Evolutionary conservation across 2,797 vertebrate genomes (phyloP), one percentile per base, ranked within the genome.

Genomic region (Coregonus suidteri): DNA sequence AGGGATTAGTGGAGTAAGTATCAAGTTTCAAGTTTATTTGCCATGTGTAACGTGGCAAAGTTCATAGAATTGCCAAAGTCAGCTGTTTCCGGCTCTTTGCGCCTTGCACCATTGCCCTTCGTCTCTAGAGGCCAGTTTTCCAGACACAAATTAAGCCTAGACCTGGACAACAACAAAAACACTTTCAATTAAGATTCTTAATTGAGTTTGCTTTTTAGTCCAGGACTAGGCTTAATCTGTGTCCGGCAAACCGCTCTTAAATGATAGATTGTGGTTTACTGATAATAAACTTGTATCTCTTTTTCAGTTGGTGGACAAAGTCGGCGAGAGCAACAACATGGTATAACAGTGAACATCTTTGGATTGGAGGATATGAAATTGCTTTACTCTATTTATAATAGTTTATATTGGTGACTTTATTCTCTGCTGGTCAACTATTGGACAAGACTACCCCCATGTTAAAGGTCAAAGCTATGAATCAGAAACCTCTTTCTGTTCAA

Each of bases 301-400:
- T 79, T 87, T 90, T 56, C 95, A 99, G 98, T 97, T 96, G 81
- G 97, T 96, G 94, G 98, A 99, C 94, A 96, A 95, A 95, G 95
- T 90, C 86, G 95, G 96, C 83, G 98, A 99, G 91, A 97, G 97
- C 95, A 98, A 96, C 96, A 98, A 95, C 85, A 99, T 99, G 97
- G 97, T 99, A 94, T 99, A 97, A 95, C 93, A 90, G 77, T 85
- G 78, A 93, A 14, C 88, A 62, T 76, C 59, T 76, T 70, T 81
- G 47, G 16, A 65, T 41, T 37, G 4, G 68, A 77, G 80, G 75
- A 82, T 56, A 56, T 56, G 71, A 68, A 68, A 52, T 88, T 88
- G 92, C 91, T 91, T 65, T 31, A 65, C 7, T 30, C 20, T 88
- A 87, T 96, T 96, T 95, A 95, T 95, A 93, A 87, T 89, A 90